Base-by-base conservation (phyloP, 1,140 invertebrate genomes). In the Ruditapes philippinarum region DNA sequence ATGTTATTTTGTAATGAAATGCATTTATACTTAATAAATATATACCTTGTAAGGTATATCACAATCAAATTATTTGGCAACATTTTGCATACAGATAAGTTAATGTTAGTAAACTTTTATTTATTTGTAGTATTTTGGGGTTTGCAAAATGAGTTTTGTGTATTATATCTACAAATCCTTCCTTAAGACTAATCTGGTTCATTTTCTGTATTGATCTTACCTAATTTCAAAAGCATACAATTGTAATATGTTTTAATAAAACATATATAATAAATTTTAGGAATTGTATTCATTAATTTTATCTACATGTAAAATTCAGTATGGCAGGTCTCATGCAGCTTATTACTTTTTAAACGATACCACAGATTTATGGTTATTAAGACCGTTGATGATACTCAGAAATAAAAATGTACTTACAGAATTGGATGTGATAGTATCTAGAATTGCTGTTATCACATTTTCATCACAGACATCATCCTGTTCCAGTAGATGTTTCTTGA, bases 351-450 rank as follows among this genome's bases (percentile, higher is more conserved):
- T n/a, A n/a, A n/a, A n/a, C n/a, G n/a, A n/a, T n/a, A n/a, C n/a
- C n/a, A n/a, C n/a, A n/a, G n/a, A n/a, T n/a, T 12, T 65, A n/a
- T n/a, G n/a, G 60, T n/a, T 65, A 12, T 12, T 65, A 9, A 65
- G n/a, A n/a, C 22, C n/a, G 9, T 65, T 12, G n/a, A 65, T 65
- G 60, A 65, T 65, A 65, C 60, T 65, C 60, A 65, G 60, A 65
- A 65, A 65, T 65, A 9, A 65, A 65, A 65, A 65, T n/a, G 60
- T 65, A 65, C 60, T 65, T 65, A 65, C 60, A 65, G 60, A 65
- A 65, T 65, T 65, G 60, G 60, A 65, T 65, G n/a, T 65, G 22
- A n/a, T 65, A n/a, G 60, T 65, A 65, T 65, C n/a, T 65, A 65
- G n/a, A 65, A 65, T 65, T 65, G 60, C 60, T 65, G 60, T 65